phyloP scores from a whole-genome alignment of 2,797 vertebrate genomes.

The Acrossocheilus wenchowensis region DNA sequence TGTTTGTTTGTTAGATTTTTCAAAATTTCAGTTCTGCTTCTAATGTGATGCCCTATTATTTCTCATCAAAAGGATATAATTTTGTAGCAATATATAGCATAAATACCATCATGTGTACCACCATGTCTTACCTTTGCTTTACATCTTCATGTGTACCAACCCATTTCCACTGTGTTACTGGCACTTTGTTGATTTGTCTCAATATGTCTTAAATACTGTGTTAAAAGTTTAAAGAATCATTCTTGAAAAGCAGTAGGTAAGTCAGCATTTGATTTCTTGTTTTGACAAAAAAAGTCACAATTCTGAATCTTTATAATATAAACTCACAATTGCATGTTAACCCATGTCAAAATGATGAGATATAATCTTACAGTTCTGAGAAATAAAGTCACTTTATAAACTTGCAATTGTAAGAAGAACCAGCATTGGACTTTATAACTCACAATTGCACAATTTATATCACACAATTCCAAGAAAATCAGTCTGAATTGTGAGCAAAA shows the following conservation, averaged over 20 bases:
- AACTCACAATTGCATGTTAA: too few species aligned
- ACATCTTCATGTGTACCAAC: conserved; percentile 6
- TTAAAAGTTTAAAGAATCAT: background rate
- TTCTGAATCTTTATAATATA: too few species aligned
- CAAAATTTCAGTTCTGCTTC: background rate
- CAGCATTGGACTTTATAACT: background rate
- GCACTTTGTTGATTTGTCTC: conserved; percentile 26
- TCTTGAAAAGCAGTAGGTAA: conserved; percentile 5
- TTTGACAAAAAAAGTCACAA: background rate
- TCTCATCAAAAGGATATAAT: background rate
- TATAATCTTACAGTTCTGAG: too few species aligned
- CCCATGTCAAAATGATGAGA: too few species aligned
- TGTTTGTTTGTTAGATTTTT: background rate
- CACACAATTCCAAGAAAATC: background rate
- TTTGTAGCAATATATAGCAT: background rate
- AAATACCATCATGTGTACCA: background rate
- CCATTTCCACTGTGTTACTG: conserved; percentile 18
- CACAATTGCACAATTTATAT: background rate
- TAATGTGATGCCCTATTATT: background rate
- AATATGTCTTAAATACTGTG: conserved; percentile 12
- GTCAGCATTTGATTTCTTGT: background rate
- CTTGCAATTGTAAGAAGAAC: background rate
- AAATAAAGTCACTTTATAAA: background rate
- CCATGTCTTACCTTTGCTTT: background rate
- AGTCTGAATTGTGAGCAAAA: background rate